Base-by-base conservation (phyloP, 2,797 vertebrate species). In the Knipowitschia caucasica region DNA sequence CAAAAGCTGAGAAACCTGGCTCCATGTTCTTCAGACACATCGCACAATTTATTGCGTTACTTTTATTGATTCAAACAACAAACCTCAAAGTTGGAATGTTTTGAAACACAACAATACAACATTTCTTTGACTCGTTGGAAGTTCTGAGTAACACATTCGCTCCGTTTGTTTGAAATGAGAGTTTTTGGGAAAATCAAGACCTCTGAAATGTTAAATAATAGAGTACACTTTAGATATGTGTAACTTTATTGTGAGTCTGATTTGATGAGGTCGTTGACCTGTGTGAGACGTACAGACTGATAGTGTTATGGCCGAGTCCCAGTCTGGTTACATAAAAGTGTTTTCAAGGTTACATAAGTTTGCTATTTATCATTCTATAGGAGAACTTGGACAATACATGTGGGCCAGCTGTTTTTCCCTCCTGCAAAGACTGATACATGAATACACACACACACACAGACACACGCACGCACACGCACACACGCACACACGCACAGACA, bases 291-390 rank as follows among this genome's bases (percentile, higher is more conserved):
- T 10, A 10, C 20, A 42, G 10, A 42, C 7, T 24, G 39, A 42
- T 42, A n/a, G 40, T n/a, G 42, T 2, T 43, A 21, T n/a, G 26
- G 25, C n/a, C 18, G 8, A 30, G 44, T 30, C 14, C 9, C 26
- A 20, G 25, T 46, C 25, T 1, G 26, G 44, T 46, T 46, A 46
- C 44, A 46, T 46, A 46, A 46, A 46, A 18, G 26, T 29, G 25
- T 46, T 46, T 50, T 46, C 20, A 46, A 27, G 10, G 44, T 46
- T 46, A 46, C 15, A 10, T 46, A 46, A 46, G 44, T 11, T 26
- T 1, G 4, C 44, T 30, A 30, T 46, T 46, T 46, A 30, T 46
- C 44, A 46, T 30, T 27, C 15, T 46, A 29, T 46, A 29, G 44
- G 44, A 46, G 8, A n/a, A 29, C 25, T 18, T 30, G 43, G 25